Base-by-base conservation (phyloP, 2,113 vertebrate species). In the Carettochelys insculpta region DNA sequence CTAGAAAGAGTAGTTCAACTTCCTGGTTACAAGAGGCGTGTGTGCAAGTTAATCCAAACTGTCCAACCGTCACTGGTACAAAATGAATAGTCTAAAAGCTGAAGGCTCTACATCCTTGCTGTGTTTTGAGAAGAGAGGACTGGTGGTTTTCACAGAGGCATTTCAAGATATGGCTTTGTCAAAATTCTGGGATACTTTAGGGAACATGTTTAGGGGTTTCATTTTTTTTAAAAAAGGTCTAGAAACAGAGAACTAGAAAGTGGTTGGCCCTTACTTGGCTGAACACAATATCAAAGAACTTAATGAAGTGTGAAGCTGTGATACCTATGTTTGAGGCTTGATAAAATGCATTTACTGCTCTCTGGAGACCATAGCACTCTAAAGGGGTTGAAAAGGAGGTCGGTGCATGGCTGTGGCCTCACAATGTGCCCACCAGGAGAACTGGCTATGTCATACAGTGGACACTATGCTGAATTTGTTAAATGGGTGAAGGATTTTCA, bases 51-150 rank as follows among this genome's bases (percentile, higher is more conserved):
- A 12, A 27, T 6, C 34, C 84, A 51, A 34, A 2, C 19, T 83
- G 19, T 65, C 8, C 83, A 41, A 91, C 38, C 0, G 0, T 20
- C 41, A 51, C 52, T 11, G 56, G 56, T 56, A 24, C n/a, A 52
- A 73, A 85, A 65, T 29, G 16, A 87, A 13, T n/a, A 24, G 24
- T 22, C 47, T 73, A 41, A 56, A 77, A 51, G 12, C 19, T 61
- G 80, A 13, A 1, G 2, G 3, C 1, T 2, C 43, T 22, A 4
- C 73, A 11, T 80, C 38, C 27, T 6, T 48, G 22, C 58, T 75
- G 25, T 24, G 14, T 8, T 68, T 48, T 85, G 11, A 41, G 81
- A 88, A 76, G 43, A 9, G 50, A 80, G 12, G 43, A 34, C 68
- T 10, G 47, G 51, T 22, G 20, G 25, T 50, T 58, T 77, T 45